Conservation (phyloP, 2,113 vertebrate species). For the Mohoua ochrocephala region DNA sequence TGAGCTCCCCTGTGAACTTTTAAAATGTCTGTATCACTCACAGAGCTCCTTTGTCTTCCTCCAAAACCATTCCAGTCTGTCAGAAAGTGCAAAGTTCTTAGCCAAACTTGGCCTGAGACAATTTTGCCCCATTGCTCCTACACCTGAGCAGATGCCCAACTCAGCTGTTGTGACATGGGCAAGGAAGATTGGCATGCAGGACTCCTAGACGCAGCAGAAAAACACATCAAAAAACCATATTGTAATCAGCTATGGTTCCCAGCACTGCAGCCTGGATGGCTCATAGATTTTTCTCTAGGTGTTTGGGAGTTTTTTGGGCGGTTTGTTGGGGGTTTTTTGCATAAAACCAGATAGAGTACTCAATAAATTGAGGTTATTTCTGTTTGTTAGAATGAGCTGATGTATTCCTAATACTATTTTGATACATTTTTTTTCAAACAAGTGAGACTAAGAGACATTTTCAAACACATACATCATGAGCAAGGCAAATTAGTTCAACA, state of each 20-base stretch:
- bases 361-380: neutral
- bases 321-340: neutral
- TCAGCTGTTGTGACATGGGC: neutral
- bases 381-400: neutral
- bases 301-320: no score
- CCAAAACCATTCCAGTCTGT: neutral
- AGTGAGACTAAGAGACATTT: neutral
- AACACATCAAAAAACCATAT: neutral
- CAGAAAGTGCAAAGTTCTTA: neutral
- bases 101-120: neutral
- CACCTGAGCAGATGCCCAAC: neutral
- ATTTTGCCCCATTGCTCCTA: neutral
- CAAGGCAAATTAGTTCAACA: slow-evolving; percentile 20
- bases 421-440: neutral
- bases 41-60: neutral
- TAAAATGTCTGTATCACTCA: neutral
- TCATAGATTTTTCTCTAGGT: neutral
- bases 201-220: neutral
- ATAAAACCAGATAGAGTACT: neutral
- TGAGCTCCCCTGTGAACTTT: neutral
- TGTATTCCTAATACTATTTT: neutral
- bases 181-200: neutral
- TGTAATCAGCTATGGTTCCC: neutral
- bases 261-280: neutral
- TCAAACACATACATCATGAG: neutral